phyloP scores from a whole-genome alignment of 2,888 invertebrate species.

The Pyralis farinalis region DNA sequence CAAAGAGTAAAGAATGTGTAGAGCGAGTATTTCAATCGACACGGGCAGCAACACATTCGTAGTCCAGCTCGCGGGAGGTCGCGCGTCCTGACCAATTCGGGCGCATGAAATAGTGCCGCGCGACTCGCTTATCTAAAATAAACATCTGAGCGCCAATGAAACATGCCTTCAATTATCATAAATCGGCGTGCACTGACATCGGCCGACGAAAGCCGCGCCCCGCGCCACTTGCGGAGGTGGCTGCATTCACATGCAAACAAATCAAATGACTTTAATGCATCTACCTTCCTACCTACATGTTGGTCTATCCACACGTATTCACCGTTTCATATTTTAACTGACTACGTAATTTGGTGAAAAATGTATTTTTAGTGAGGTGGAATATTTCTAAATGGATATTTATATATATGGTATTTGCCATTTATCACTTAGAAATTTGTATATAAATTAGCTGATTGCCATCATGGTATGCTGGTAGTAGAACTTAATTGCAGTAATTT shows the following conservation, averaged over 20 bases:
- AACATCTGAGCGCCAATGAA: constrained; percentile 77
- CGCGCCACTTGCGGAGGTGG: constrained; percentile 43
- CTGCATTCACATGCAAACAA: constrained; percentile 49
- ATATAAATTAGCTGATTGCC: constrained; percentile 6
- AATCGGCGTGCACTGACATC: constrained; percentile 72
- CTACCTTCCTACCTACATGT: constrained; percentile 13
- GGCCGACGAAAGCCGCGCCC: constrained; percentile 64
- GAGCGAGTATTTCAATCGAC: constrained; percentile 60
- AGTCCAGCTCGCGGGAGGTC: constrained; percentile 65
- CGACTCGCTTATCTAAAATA: constrained; percentile 76
- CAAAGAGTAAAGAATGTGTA: constrained; percentile 62
- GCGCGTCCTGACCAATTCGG: constrained; percentile 66
- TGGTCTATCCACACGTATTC: constrained; percentile 29
- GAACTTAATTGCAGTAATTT: constrained; percentile 8
- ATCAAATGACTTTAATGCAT: constrained; percentile 38
- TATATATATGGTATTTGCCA: constrained; percentile 6
- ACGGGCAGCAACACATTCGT: constrained; percentile 32
- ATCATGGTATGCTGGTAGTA: constrained; percentile 1
- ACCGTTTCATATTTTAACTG: constrained; percentile 10
- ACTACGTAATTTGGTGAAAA: constrained; percentile 6
- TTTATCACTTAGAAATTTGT: constrained; percentile 9
- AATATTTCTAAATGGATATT: constrained; percentile 7
- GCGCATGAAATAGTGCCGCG: constrained; percentile 75
- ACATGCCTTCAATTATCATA: constrained; percentile 81
- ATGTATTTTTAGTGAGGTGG: constrained; percentile 5